These are phyloP conservation scores for Cancer borealis DNA, from an alignment of 2,888 invertebrate species.

Conservation along the genomic window DNA sequence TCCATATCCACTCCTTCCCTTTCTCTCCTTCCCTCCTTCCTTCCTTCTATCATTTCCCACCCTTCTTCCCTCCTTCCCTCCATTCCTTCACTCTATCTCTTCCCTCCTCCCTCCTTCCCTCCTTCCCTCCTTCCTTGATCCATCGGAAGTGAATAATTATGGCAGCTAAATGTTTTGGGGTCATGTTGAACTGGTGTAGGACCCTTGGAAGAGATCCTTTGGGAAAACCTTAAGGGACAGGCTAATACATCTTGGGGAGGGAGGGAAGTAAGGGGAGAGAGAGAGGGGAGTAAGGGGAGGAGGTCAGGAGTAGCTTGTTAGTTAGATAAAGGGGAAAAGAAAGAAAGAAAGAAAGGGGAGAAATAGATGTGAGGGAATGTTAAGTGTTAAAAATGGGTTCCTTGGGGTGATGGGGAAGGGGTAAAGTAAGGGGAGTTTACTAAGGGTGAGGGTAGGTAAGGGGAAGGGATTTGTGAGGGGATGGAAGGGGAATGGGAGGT, in stretches of 20 bases:
- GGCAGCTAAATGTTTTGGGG: constrained; percentile 13
- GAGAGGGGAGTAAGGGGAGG: not conserved
- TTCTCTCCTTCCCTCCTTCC: not conserved
- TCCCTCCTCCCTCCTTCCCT: not conserved
- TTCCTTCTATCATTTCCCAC: not conserved
- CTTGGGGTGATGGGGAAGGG: not conserved
- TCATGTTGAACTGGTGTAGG: not conserved
- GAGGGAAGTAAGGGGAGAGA: not conserved
- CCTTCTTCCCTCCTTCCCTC: no score
- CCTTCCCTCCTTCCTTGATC: not conserved
- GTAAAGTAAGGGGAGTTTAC: not conserved
- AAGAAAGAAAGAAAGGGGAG: not conserved
- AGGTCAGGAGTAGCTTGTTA: not conserved
- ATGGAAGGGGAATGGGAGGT: not conserved
- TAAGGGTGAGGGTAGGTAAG: not conserved
- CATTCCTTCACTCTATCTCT: not conserved
- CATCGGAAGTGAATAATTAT: not conserved
- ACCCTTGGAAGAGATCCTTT: not conserved
- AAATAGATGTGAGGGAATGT: not conserved
- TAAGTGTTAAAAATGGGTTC: not conserved
- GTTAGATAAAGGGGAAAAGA: not conserved
- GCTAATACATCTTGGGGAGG: not conserved
- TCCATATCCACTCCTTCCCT: not conserved
- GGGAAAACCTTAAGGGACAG: not conserved
- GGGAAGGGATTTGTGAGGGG: not conserved